Evolutionary conservation across 2,888 invertebrate species (phyloP).

Genomic region (Spicauda simplicius): DNA sequence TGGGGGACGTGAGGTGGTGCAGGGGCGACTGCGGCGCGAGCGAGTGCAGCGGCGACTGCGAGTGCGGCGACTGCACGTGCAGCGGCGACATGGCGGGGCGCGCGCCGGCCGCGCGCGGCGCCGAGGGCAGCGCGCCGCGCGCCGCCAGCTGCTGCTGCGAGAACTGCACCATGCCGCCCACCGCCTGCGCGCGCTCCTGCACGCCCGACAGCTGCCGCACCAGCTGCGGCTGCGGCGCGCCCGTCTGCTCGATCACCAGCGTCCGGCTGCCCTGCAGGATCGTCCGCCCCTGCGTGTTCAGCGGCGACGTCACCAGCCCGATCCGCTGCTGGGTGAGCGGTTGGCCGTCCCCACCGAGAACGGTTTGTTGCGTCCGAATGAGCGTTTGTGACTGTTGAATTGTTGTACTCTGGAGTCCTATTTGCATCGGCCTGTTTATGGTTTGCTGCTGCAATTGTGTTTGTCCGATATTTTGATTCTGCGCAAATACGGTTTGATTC

Average conservation of each 20-base stretch:
- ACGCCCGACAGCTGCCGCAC: conserved; percentile 64
- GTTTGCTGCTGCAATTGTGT: conserved; percentile 74
- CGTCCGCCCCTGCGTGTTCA: conserved; percentile 62
- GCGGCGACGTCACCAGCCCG: conserved; percentile 71
- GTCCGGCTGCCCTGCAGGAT: conserved; percentile 71
- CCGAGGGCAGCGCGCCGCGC: conserved; percentile 53
- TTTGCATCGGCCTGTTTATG: conserved; percentile 75
- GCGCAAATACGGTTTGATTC: conserved; percentile 70
- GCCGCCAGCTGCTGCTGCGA: conserved; percentile 59
- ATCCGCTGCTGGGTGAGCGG: conserved; percentile 68
- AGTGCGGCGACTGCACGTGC: conserved; percentile 68
- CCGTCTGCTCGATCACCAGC: conserved; percentile 74
- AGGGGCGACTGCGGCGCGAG: conserved; percentile 55
- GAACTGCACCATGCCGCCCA: conserved; percentile 69
- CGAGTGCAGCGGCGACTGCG: conserved; percentile 53
- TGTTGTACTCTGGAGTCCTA: conserved; percentile 64
- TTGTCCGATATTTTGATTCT: conserved; percentile 77
- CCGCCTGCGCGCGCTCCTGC: conserved; percentile 63
- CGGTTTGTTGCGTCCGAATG: conserved; percentile 70
- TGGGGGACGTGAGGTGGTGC: conserved; percentile 61
- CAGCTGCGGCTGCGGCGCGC: conserved; percentile 66
- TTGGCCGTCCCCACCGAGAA: conserved; percentile 66
- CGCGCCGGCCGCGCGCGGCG: conserved; percentile 54
- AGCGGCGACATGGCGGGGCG: conserved; percentile 73
- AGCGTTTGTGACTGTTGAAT: conserved; percentile 73